These are phyloP conservation scores for Heloderma charlesbogerti DNA, from an alignment of 2,113 vertebrate species.

Conservation along the genomic window DNA sequence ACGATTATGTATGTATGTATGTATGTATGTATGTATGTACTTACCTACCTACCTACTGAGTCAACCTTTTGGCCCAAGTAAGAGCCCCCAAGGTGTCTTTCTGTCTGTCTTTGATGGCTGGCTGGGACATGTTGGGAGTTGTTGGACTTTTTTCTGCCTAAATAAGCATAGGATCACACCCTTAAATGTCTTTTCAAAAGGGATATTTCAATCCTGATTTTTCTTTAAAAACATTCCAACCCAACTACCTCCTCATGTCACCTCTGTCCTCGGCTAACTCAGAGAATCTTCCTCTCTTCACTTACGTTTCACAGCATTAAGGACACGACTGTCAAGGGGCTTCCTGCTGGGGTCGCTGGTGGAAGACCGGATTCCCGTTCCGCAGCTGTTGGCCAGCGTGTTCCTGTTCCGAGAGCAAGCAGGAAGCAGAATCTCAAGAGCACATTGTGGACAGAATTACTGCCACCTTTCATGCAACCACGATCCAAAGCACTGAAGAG, in stretches of 20 bases:
- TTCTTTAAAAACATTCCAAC: neutral
- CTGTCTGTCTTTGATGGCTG: no score
- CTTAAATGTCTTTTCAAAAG: neutral
- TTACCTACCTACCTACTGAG: no score
- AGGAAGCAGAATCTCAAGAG: neutral
- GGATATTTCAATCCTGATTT: neutral
- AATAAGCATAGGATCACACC: no score
- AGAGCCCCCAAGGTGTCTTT: no score
- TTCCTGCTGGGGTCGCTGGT: slow-evolving; percentile 95
- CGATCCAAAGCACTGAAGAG: neutral
- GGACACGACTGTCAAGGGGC: slow-evolving; percentile 93
- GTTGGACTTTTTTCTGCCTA: no score
- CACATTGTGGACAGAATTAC: no score
- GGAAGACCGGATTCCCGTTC: slow-evolving; percentile 95
- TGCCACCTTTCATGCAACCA: no score
- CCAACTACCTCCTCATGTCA: neutral
- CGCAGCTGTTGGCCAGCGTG: slow-evolving; percentile 95
- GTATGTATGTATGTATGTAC: no score
- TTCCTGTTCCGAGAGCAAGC: slow-evolving; percentile 79
- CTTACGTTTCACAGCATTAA: slow-evolving; percentile 96
- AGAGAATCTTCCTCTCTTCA: slow-evolving; percentile 14
- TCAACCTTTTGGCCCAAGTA: no score
- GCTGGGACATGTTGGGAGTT: no score
- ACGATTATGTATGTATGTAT: no score
- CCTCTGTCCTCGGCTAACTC: neutral